A percentile compares a stretch with the other conserved stretches of the same genome.
Evolutionary conservation across 2,888 invertebrate species (phyloP).

Genomic region (Drepana falcataria): DNA sequence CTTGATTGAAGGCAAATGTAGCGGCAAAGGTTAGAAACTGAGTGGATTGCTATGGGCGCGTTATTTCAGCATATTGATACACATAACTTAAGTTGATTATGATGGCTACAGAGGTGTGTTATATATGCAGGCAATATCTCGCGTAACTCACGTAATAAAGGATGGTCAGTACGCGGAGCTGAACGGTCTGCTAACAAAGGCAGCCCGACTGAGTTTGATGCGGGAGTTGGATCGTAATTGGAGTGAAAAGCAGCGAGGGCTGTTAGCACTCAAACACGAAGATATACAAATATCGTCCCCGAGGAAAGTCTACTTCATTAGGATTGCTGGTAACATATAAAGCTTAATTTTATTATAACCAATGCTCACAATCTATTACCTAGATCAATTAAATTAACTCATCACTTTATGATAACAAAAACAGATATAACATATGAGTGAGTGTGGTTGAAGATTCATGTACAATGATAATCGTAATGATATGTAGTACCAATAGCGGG

Average conservation of each 20-base stretch:
- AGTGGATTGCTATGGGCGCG: no score
- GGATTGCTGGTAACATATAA: conserved; percentile 55
- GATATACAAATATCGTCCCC: conserved; percentile 71
- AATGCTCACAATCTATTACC: background rate
- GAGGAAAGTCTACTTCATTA: conserved; percentile 68
- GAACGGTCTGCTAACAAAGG: conserved; percentile 64
- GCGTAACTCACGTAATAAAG: conserved; percentile 63
- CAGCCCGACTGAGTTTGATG: conserved; percentile 58
- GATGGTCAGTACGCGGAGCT: conserved; percentile 53
- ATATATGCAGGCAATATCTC: conserved; percentile 58
- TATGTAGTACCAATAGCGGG: no score
- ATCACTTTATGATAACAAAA: no score
- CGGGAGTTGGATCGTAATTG: conserved; percentile 67
- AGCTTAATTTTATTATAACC: conserved; percentile 1
- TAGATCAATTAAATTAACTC: no score
- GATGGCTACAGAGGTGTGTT: background rate
- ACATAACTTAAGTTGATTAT: no score
- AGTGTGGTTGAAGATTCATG: no score
- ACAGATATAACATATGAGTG: no score
- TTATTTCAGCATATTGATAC: background rate
- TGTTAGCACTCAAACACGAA: conserved; percentile 49
- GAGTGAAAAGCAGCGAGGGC: conserved; percentile 51
- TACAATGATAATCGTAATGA: no score
- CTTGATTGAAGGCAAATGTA: no score
- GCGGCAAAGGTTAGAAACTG: no score